phyloP scores from a whole-genome alignment of 2,888 invertebrate species.

The Physocephala rufipes region DNA sequence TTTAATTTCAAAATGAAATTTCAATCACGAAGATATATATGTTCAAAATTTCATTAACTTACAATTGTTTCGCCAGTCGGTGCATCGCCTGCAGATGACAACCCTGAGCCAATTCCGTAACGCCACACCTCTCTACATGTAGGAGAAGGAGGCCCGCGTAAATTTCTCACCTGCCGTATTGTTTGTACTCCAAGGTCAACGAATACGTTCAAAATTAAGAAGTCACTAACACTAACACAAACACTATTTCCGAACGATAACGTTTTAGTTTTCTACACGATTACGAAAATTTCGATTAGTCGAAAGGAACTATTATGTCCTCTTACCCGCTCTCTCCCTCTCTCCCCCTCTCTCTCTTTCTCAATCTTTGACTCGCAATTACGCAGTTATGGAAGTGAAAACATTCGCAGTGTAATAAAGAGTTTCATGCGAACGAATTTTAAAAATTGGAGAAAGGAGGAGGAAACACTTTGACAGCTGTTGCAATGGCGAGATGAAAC shows the following conservation, averaged over 20 bases:
- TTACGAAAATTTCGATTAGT: background rate
- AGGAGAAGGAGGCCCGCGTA: constrained; percentile 52
- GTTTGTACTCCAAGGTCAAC: constrained; percentile 47
- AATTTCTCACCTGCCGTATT: constrained; percentile 47
- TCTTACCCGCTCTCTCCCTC: too few relatives aligned
- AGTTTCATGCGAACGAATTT: too few relatives aligned
- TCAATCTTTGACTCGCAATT: background rate
- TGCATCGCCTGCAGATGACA: constrained; percentile 67
- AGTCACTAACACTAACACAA: background rate
- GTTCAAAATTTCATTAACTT: too few relatives aligned
- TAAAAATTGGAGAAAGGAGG: too few relatives aligned
- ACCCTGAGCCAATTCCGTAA: constrained; percentile 56
- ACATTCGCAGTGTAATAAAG: too few relatives aligned
- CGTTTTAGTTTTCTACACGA: constrained; percentile 12
- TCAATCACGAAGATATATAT: too few relatives aligned
- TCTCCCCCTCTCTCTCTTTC: constrained; percentile 10
- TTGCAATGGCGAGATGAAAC: too few relatives aligned
- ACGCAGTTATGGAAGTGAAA: too few relatives aligned
- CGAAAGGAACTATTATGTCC: too few relatives aligned
- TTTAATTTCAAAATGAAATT: too few relatives aligned
- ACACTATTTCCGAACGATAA: background rate
- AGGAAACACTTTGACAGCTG: too few relatives aligned
- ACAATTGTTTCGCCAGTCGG: constrained; percentile 66
- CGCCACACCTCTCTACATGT: constrained; percentile 52
- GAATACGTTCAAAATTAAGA: background rate